These are phyloP conservation scores for Hoplostethus atlanticus DNA, from an alignment of 2,797 vertebrate species.

Conservation along the genomic window DNA sequence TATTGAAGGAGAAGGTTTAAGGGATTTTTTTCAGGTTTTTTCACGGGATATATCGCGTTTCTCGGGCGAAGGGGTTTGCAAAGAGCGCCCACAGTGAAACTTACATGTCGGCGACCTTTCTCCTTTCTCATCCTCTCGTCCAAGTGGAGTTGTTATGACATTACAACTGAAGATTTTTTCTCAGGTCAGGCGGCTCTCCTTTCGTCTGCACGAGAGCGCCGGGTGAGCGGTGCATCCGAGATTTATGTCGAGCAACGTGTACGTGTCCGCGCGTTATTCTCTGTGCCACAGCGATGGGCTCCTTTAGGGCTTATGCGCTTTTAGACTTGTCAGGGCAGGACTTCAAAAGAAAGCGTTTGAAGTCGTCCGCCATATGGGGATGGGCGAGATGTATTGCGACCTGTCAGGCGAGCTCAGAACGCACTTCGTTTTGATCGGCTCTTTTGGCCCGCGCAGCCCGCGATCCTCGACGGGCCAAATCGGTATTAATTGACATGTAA, in stretches of 20 bases:
- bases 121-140: not conserved
- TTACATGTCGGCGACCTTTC: not conserved
- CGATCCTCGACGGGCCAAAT: conserved; percentile 13
- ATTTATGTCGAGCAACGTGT: conserved; percentile 38
- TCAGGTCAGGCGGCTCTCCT: conserved; percentile 18
- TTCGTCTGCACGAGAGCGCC: conserved; percentile 2
- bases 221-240: not conserved
- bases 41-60: conserved; percentile 5
- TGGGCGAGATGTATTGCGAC: conserved; percentile 37
- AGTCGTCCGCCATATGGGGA: conserved; percentile 59
- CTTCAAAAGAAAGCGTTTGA: conserved; percentile 68
- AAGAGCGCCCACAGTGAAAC: not conserved
- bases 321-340: conserved; percentile 49
- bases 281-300: conserved; percentile 22
- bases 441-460: no score
- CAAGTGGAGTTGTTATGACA: conserved; percentile 35
- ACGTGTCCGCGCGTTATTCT: conserved; percentile 34
- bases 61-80: not conserved
- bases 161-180: conserved; percentile 15
- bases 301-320: conserved; percentile 38
- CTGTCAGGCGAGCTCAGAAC: conserved; percentile 51
- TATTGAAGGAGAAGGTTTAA: conserved; percentile 23
- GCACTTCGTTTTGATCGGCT: conserved; percentile 16
- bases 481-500: conserved; percentile 57
- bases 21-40: conserved; percentile 6